Evolutionary conservation across 1,140 invertebrate species (phyloP).

Genomic region (Grapholita molesta): DNA sequence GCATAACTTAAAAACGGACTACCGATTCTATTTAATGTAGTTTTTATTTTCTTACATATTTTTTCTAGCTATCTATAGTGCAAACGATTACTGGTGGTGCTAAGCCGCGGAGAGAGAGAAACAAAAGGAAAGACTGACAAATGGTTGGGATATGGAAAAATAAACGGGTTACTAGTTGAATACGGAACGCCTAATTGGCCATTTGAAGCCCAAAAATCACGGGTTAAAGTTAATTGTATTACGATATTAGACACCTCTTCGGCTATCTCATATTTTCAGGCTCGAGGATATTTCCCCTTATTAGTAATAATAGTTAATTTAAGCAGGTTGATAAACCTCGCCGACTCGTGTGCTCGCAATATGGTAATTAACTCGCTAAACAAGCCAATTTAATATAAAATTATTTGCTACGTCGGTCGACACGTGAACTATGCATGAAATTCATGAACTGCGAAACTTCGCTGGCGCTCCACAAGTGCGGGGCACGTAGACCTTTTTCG

Average conservation of each 20-base stretch:
- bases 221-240: background rate
- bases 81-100: too few relatives aligned
- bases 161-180: too few relatives aligned
- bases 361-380: slow-evolving; percentile 40
- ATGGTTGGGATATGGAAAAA: too few relatives aligned
- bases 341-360: slow-evolving; percentile 24
- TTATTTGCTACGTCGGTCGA: slow-evolving; percentile 28
- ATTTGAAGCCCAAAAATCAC: background rate
- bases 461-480: slow-evolving; percentile 21
- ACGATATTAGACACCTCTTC: background rate
- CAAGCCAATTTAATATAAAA: slow-evolving; percentile 35
- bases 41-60: too few relatives aligned
- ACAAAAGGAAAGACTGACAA: too few relatives aligned
- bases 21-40: too few relatives aligned
- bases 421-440: slow-evolving; percentile 36
- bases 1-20: too few relatives aligned
- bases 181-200: background rate
- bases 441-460: slow-evolving; percentile 34
- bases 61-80: too few relatives aligned
- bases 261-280: background rate
- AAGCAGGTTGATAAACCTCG: slow-evolving; percentile 20
- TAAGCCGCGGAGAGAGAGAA: too few relatives aligned
- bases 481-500: slow-evolving; percentile 23
- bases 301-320: slow-evolving; percentile 1
- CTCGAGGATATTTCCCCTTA: background rate